These are phyloP conservation scores for Hiodon alosoides DNA, from an alignment of 2,113 vertebrate species.

Conservation along the genomic window DNA sequence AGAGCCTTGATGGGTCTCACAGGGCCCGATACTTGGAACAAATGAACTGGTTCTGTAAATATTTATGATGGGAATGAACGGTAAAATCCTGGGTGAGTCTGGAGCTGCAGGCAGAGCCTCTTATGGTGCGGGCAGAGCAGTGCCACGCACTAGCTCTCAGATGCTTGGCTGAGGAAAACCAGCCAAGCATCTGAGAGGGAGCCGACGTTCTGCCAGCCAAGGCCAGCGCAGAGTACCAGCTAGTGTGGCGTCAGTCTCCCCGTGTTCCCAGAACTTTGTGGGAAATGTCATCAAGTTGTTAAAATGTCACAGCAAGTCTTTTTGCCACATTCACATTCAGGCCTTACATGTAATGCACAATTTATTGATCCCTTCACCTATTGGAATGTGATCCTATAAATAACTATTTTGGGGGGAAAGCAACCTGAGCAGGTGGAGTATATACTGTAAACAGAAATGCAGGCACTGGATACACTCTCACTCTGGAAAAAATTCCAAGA, in stretches of 20 bases:
- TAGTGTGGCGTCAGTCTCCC: not conserved
- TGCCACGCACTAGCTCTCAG: not conserved
- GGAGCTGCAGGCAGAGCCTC: not conserved
- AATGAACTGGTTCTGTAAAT: conserved; percentile 20
- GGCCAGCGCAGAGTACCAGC: too few species aligned
- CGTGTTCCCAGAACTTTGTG: not conserved
- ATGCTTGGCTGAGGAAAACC: conserved; percentile 5
- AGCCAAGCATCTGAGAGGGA: not conserved
- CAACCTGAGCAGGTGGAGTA: too few species aligned
- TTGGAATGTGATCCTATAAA: too few species aligned
- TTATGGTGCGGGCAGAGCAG: conserved; percentile 6
- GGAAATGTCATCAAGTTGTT: not conserved
- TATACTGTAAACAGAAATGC: not conserved
- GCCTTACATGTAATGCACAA: too few species aligned
- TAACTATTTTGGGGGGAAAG: too few species aligned
- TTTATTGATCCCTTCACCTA: too few species aligned
- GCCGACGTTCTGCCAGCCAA: not conserved
- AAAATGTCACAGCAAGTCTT: not conserved
- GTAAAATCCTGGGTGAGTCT: conserved; percentile 3
- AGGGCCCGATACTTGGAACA: conserved; percentile 1
- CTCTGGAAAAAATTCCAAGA: not conserved
- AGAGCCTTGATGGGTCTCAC: not conserved
- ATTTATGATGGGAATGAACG: conserved; percentile 7
- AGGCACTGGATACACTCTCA: not conserved
- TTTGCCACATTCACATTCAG: too few species aligned